Conservation (phyloP, 2,113 vertebrate genomes). For the Castor canadensis region DNA sequence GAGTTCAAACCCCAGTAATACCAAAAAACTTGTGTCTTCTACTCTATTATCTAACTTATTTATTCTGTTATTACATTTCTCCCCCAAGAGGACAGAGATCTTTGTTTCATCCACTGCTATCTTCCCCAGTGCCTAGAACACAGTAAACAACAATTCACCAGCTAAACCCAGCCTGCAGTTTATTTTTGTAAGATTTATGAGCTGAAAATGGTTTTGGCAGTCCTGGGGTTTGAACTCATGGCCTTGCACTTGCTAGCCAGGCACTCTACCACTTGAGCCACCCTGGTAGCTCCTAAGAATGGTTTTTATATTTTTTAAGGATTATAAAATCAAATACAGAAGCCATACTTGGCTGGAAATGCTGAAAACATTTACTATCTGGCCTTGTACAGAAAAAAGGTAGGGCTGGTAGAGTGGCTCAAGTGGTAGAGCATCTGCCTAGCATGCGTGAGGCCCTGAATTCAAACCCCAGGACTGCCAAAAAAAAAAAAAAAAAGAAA, state of each 20-base stretch:
- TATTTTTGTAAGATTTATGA: not conserved
- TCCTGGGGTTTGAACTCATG: too few relatives aligned
- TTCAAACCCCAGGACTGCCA: too few relatives aligned
- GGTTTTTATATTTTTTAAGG: not conserved
- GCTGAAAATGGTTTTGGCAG: too few relatives aligned
- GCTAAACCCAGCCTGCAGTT: not conserved
- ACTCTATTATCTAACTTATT: not conserved
- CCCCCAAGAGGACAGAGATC: not conserved
- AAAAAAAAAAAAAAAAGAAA: too few relatives aligned
- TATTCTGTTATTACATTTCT: not conserved
- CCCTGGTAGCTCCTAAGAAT: too few relatives aligned
- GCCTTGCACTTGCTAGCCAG: too few relatives aligned
- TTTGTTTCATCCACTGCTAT: not conserved
- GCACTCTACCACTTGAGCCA: too few relatives aligned
- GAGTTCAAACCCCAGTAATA: too few relatives aligned
- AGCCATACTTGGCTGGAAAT: not conserved
- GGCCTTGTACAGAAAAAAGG: not conserved
- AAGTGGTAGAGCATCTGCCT: too few relatives aligned
- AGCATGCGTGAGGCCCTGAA: too few relatives aligned
- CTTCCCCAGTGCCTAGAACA: not conserved
- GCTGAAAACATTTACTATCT: not conserved
- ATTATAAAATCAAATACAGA: not conserved
- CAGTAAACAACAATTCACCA: not conserved
- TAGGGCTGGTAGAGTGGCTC: too few relatives aligned
- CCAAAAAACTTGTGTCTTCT: not conserved